These are phyloP conservation scores for Macquaria ambigua DNA, from an alignment of 2,113 vertebrate genomes.

Conservation along the genomic window DNA sequence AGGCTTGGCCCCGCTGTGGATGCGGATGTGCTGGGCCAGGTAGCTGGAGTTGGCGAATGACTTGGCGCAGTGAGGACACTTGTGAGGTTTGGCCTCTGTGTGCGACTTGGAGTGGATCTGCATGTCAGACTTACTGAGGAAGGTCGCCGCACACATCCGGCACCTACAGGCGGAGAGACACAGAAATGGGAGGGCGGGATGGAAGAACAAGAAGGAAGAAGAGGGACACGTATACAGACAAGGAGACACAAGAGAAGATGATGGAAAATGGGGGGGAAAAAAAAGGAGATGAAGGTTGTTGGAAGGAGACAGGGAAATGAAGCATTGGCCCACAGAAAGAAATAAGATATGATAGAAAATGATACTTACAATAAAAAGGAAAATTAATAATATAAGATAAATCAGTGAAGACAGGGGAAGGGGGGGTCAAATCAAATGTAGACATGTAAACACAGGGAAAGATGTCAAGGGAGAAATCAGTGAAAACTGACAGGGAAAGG, in stretches of 20 bases:
- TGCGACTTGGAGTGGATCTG: constrained; percentile 99
- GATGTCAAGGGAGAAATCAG: constrained; percentile 54
- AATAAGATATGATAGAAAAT: constrained; percentile 44
- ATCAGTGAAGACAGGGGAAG: constrained; percentile 13
- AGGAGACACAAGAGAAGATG: constrained; percentile 27
- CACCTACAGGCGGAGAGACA: constrained; percentile 91
- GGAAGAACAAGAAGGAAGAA: constrained; percentile 62
- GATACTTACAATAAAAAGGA: constrained; percentile 30
- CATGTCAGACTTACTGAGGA: constrained; percentile 99
- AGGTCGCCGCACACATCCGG: constrained; percentile 99
- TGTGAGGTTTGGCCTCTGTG: constrained; percentile 99
- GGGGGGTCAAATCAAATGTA: constrained; percentile 31
- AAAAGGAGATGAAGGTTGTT: constrained; percentile 1
- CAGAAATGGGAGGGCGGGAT: constrained; percentile 77
- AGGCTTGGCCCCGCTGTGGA: constrained; percentile 99
- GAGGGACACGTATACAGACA: constrained; percentile 37
- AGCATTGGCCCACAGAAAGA: constrained; percentile 41
- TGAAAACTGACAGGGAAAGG: constrained; percentile 56
- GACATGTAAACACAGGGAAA: constrained; percentile 40
- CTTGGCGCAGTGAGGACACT: constrained; percentile 99
- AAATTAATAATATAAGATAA: constrained; percentile 32
- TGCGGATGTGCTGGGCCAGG: constrained; percentile 99
- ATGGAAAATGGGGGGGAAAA: not conserved
- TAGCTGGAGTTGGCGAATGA: constrained; percentile 99
- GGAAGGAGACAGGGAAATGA: constrained; percentile 20